Conservation (phyloP, 2,113 vertebrate genomes). For the Lontra canadensis region DNA sequence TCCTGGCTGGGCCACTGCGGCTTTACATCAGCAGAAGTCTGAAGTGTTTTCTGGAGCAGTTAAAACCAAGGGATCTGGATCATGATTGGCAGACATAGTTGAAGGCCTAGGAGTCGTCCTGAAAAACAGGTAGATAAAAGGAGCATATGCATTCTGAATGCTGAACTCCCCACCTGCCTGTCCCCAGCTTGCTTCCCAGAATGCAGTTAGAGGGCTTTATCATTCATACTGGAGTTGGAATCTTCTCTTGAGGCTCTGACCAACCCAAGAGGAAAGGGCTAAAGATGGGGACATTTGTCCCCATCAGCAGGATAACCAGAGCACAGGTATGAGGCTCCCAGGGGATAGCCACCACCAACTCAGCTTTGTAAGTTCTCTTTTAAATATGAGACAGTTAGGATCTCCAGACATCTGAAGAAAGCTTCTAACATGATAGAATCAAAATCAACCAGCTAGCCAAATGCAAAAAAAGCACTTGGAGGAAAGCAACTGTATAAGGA, state of each 20-base stretch:
- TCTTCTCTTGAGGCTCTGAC: background rate
- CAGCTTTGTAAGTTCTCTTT: conserved; percentile 1
- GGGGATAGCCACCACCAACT: background rate
- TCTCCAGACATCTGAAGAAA: background rate
- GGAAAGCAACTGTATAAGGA: background rate
- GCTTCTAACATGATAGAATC: background rate
- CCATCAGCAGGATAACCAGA: background rate
- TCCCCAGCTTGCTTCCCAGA: background rate
- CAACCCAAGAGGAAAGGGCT: background rate
- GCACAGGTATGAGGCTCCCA: background rate
- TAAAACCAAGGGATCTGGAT: background rate
- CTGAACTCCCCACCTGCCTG: background rate
- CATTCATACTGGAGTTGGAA: background rate
- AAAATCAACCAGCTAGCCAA: background rate
- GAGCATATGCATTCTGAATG: background rate
- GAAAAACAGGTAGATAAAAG: background rate
- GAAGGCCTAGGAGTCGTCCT: background rate
- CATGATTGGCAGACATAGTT: background rate
- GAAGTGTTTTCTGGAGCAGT: background rate
- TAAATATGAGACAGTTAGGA: background rate
- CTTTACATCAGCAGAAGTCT: background rate
- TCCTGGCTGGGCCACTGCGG: background rate
- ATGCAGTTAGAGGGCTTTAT: background rate
- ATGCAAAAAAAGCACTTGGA: background rate
- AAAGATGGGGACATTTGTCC: background rate